A percentile compares a stretch with the other conserved stretches of the same genome.
phyloP scores from a whole-genome alignment of 2,113 vertebrate genomes.

The Thamnaconus septentrionalis region DNA sequence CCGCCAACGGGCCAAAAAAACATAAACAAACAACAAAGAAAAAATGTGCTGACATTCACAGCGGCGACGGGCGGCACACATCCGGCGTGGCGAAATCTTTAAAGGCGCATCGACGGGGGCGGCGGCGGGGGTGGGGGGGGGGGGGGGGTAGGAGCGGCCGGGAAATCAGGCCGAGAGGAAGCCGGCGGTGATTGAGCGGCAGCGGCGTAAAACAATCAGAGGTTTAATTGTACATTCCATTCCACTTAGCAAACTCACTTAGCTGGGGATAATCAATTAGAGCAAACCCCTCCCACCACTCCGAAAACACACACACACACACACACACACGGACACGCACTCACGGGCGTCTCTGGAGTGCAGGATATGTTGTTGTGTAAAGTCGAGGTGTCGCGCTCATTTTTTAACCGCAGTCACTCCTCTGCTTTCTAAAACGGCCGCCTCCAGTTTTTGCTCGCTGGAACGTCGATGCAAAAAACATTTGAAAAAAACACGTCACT shows the following conservation, averaged over 20 bases:
- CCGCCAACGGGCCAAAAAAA: constrained; percentile 37
- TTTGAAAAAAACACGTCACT: too few species aligned
- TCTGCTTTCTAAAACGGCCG: too few species aligned
- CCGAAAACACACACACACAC: background rate
- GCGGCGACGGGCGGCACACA: constrained; percentile 5
- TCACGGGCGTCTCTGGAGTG: too few species aligned
- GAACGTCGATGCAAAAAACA: too few species aligned
- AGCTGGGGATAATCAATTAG: constrained; percentile 50
- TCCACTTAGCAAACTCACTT: constrained; percentile 44
- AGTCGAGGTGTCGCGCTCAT: too few species aligned
- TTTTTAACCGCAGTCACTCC: too few species aligned
- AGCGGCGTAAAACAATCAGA: constrained; percentile 53
- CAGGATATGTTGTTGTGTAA: too few species aligned
- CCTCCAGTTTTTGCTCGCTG: too few species aligned
- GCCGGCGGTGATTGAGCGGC: constrained; percentile 38
- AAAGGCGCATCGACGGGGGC: constrained; percentile 45
- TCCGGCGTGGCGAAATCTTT: constrained; percentile 33
- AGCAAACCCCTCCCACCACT: constrained; percentile 39
- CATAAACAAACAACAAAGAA: constrained; percentile 38
- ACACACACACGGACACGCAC: too few species aligned
- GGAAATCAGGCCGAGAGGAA: constrained; percentile 46
- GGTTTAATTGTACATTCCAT: constrained; percentile 52
- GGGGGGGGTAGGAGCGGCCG: constrained; percentile 2
- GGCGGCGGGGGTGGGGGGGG: too few species aligned
- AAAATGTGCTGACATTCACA: too few species aligned